Evolutionary conservation across 2,113 vertebrate genomes (phyloP), one percentile per base, ranked within the genome.

Genomic region (Perccottus glenii): DNA sequence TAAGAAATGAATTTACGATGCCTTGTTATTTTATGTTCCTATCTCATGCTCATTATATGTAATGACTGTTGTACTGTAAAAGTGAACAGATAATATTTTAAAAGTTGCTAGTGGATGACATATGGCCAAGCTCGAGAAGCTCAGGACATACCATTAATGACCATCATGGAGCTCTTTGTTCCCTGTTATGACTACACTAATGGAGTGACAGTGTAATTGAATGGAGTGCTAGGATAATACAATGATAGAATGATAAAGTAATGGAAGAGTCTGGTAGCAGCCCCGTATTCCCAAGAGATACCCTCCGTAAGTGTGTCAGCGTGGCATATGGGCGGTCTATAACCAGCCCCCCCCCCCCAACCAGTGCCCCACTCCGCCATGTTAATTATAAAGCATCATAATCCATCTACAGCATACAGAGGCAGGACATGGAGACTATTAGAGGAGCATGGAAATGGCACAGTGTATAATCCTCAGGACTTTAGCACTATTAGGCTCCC

Each of bases 311-410:
- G 90, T 92, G 84, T 92, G 91, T 92, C 91, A 91, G 74, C 59
- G 65, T 81, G 86, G 88, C 89, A 91, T 91, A 92, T 90, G 88
- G 88, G 87, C 74, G 80, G 81, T 78, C 84, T 71, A 76, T 65
- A 72, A 76, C 82, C 58, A 47, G 64, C 69, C 74, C 62, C 82
- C 58, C 57, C 15, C 15, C 14, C n/a, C 53, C 35, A 38, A 5
- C 53, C 53, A 14, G 53, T 47, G 63, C 71, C 73, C 67, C 80
- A 49, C 57, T 58, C 77, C 75, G 77, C 70, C 73, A 80, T 80
- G 84, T 90, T 90, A 91, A 91, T 90, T 91, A 90, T 89, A 86
- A 88, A 88, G 87, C 85, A 87, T 88, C 85, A 87, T 90, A 89
- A 91, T 92, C 88, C 85, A 88, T 90, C 89, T 82, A 84, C 61